Conservation (phyloP, 2,888 invertebrate genomes). For the Eilema sororculum region DNA sequence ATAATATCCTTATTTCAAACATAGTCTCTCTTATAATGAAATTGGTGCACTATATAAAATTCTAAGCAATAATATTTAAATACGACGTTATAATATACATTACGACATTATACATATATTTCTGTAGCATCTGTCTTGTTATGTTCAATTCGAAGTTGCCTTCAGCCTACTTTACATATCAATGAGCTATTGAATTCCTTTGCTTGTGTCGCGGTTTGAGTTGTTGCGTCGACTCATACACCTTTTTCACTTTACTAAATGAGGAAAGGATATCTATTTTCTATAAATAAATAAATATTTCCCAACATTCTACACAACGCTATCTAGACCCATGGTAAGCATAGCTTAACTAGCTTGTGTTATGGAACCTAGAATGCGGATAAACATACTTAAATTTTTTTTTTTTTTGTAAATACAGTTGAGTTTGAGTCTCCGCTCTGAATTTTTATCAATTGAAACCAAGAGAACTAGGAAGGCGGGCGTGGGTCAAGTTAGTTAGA, state of each 20-base stretch:
- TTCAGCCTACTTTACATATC: slow-evolving; percentile 2
- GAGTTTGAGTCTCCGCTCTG: background rate
- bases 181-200: background rate
- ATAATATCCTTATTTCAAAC: too few relatives aligned
- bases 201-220: background rate
- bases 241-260: background rate
- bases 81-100: background rate
- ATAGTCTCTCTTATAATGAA: background rate
- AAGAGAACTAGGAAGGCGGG: background rate
- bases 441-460: background rate
- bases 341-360: too few relatives aligned
- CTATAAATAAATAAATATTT: too few relatives aligned
- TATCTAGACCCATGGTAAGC: too few relatives aligned
- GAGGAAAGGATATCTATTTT: background rate
- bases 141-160: background rate
- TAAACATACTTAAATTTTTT: too few relatives aligned
- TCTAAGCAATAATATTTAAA: background rate
- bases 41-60: background rate
- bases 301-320: too few relatives aligned
- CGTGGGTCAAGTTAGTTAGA: background rate
- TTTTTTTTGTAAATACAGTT: too few relatives aligned
- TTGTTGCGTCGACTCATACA: background rate
- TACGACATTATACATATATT: background rate
- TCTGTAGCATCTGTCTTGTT: background rate
- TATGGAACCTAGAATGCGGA: too few relatives aligned